Percentiles rank a stretch among this genome's conserved stretches.
phyloP scores from a whole-genome alignment of 2,797 vertebrate species.

The Linurgus olivaceus region DNA sequence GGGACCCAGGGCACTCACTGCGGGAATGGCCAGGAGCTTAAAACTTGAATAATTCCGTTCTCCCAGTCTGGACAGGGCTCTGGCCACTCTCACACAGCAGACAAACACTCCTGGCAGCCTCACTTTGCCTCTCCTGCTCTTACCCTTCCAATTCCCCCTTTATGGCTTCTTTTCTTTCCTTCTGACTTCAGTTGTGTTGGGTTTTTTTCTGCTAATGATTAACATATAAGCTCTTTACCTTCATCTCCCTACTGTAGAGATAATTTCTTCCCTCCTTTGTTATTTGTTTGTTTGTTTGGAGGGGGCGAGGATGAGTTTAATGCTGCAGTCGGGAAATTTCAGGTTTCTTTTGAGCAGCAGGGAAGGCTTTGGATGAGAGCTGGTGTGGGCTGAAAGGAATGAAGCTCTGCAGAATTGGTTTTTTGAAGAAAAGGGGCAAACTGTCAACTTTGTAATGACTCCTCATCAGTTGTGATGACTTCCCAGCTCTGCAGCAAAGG shows the following conservation, averaged over 20 bases:
- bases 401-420: background rate
- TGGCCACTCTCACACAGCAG: rapidly evolving
- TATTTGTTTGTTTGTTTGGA: background rate
- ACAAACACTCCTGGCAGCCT: background rate
- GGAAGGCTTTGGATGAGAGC: background rate
- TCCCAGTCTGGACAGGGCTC: background rate
- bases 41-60: background rate
- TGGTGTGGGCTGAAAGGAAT: background rate
- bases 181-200: background rate
- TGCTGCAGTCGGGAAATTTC: background rate
- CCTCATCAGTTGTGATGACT: background rate
- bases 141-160: background rate
- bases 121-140: background rate
- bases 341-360: background rate
- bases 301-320: background rate
- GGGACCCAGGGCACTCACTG: background rate
- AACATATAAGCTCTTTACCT: background rate
- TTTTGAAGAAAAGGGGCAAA: conserved; percentile 31
- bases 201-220: background rate
- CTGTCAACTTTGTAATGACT: conserved; percentile 30
- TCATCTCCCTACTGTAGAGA: background rate
- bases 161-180: background rate
- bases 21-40: background rate
- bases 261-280: background rate
- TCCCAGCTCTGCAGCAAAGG: background rate